Base-by-base conservation (phyloP, 2,113 vertebrate genomes). In the Brachyhypopomus occidentalis region DNA sequence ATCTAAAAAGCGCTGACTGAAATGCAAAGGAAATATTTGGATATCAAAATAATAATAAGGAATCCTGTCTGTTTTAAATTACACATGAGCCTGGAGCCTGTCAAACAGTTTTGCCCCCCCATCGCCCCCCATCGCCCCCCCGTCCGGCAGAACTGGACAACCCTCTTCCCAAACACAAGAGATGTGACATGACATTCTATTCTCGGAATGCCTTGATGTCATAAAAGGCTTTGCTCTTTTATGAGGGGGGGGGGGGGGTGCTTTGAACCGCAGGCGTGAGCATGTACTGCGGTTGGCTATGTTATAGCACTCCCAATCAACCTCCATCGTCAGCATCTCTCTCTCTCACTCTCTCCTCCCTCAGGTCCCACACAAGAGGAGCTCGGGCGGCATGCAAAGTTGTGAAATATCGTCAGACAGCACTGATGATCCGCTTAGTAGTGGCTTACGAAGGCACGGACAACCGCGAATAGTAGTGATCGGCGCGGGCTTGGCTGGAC, bases 371-470 rank as follows among this genome's bases (percentile, higher is more conserved):
- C 96, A 94, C 93, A 94, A 97, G 95, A 95, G 90, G 93, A 97
- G 96, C 89, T 94, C 92, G 95, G 96, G 96, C 95, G 98, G 98
- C 95, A 99, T 99, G 98, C 98, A 99, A 99, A 99, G 97, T 99
- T 98, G 97, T 98, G 98, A 99, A 95, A 95, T 96, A 96, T 97
- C 97, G 95, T 96, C 94, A 93, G 97, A 99, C 93, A 97, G 97
- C 94, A 96, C 97, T 94, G 97, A 99, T 99, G 98, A 99, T 95
- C 96, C 97, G 94, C 96, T 98, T 94, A 95, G 96, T 98, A 92
- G 97, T 86, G 95, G 95, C 93, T 91, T 95, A 86, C 96, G 91
- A 89, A 94, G 91, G 94, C 95, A 93, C 90, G 96, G 95, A 89
- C 97, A 97, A 91, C 97, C 98, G 95, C 97, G 97, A 92, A 97